phyloP scores from a whole-genome alignment of 2,888 invertebrate genomes.

The Catocala nupta region DNA sequence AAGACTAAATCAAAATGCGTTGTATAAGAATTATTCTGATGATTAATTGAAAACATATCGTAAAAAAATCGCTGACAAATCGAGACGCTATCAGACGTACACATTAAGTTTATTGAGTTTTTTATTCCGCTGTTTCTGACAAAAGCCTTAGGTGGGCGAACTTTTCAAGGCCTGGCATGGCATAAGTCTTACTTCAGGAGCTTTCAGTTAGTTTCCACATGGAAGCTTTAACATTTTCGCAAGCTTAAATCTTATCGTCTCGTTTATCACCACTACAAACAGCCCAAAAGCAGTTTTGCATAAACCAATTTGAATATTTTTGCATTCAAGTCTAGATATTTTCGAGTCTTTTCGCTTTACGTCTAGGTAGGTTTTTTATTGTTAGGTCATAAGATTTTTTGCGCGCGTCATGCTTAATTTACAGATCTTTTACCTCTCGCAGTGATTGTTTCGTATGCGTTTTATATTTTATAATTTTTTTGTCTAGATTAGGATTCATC shows the following conservation, averaged over 20 bases:
- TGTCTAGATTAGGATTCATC: conserved; percentile 55
- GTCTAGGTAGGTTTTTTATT: conserved; percentile 60
- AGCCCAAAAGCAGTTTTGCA: conserved; percentile 55
- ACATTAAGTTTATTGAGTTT: conserved; percentile 64
- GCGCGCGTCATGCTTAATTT: conserved; percentile 58
- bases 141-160: conserved; percentile 78
- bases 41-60: conserved; percentile 74
- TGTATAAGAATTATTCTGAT: conserved; percentile 63
- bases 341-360: conserved; percentile 50
- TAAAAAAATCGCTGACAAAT: conserved; percentile 81
- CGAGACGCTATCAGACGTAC: conserved; percentile 70
- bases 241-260: conserved; percentile 43
- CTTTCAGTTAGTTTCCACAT: conserved; percentile 54
- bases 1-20: conserved; percentile 64
- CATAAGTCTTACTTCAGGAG: conserved; percentile 76
- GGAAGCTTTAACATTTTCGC: conserved; percentile 39
- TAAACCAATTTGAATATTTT: conserved; percentile 65
- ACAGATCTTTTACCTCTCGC: conserved; percentile 57
- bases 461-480: conserved; percentile 54
- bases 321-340: conserved; percentile 59
- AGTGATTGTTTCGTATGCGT: conserved; percentile 62
- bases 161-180: conserved; percentile 74
- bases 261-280: conserved; percentile 32
- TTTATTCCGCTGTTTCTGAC: conserved; percentile 64
- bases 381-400: conserved; percentile 54